Conservation (phyloP, 2,888 invertebrate species). For the Spialia ferax region DNA sequence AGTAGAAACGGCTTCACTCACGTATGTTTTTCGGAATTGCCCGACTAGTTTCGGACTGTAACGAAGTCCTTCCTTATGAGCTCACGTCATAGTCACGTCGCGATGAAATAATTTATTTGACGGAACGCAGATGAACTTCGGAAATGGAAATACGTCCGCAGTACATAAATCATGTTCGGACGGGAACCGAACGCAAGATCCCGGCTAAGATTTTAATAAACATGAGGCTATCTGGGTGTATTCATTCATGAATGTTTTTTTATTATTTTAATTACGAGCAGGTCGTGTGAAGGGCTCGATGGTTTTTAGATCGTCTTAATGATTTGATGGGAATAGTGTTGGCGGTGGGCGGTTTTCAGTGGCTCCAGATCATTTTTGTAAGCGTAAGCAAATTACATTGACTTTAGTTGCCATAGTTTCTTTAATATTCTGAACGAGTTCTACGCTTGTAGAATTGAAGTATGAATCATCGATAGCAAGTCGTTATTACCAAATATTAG, state of each 20-base stretch:
- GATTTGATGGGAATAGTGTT: conserved; percentile 42
- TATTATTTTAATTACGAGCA: conserved; percentile 78
- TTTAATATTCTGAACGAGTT: no score
- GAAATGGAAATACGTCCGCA: conserved; percentile 50
- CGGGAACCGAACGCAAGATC: conserved; percentile 69
- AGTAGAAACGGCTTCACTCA: no score
- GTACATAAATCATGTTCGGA: conserved; percentile 76
- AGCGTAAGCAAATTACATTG: neutral
- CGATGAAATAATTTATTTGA: no score
- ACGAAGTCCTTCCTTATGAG: no score
- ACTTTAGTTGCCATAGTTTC: neutral
- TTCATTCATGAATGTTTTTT: conserved; percentile 77
- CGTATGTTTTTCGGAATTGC: no score
- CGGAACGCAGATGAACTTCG: neutral
- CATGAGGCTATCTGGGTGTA: conserved; percentile 76
- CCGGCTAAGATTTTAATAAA: conserved; percentile 80
- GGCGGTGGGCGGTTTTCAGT: conserved; percentile 24
- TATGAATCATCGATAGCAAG: no score
- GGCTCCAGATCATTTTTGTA: conserved; percentile 1
- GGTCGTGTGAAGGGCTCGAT: conserved; percentile 73
- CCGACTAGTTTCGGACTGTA: no score
- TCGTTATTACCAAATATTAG: no score
- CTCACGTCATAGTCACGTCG: no score
- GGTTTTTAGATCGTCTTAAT: conserved; percentile 41
- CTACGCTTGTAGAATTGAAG: no score